These are phyloP conservation scores for Prionailurus viverrinus DNA, from an alignment of 2,113 vertebrate genomes.

Conservation along the genomic window DNA sequence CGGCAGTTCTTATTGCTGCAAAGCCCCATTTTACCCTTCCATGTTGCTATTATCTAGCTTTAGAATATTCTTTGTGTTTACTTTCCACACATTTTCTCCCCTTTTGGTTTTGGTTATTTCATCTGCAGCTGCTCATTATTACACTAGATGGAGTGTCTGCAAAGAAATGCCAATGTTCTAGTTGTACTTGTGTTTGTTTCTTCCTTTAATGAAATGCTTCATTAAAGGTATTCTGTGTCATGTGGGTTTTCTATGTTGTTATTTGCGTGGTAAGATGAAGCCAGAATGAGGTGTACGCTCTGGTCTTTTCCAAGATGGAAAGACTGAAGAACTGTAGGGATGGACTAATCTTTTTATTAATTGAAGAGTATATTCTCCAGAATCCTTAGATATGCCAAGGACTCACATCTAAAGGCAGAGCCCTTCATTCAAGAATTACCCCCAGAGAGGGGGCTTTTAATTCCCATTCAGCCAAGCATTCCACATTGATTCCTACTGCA, in stretches of 20 bases:
- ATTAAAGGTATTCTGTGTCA: constrained; percentile 49
- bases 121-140: neutral
- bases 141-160: neutral
- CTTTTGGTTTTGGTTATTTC: constrained; percentile 40
- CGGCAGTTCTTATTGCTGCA: neutral
- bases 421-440: constrained; percentile 38
- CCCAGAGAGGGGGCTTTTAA: constrained; percentile 7
- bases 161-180: constrained; percentile 38
- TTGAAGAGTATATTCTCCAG: neutral
- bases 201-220: constrained; percentile 48
- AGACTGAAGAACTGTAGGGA: neutral
- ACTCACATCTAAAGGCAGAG: constrained; percentile 72
- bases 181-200: neutral
- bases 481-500: neutral
- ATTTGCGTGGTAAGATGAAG: constrained; percentile 37
- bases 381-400: constrained; percentile 41
- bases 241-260: neutral
- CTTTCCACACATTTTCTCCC: neutral
- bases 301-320: constrained; percentile 11
- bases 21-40: neutral
- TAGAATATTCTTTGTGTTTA: constrained; percentile 41
- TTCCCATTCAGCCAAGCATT: neutral
- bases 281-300: neutral
- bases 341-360: neutral
- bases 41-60: constrained; percentile 2